phyloP scores from a whole-genome alignment of 2,113 vertebrate species.

The Clarias gariepinus region DNA sequence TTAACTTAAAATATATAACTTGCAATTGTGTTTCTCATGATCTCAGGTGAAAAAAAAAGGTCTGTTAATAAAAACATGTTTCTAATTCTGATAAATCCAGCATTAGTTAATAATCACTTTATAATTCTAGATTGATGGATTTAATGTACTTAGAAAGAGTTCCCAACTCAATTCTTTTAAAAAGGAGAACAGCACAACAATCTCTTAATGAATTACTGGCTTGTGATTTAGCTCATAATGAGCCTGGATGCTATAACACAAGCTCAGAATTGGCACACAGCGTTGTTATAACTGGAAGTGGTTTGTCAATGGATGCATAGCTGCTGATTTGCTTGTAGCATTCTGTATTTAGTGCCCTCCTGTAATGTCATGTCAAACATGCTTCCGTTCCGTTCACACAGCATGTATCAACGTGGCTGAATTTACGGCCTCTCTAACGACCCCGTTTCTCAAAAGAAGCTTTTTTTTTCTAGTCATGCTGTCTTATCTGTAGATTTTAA shows the following conservation, averaged over 20 bases:
- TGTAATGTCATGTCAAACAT: constrained; percentile 39
- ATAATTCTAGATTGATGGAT: no score
- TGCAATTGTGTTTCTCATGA: not conserved
- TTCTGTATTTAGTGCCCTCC: not conserved
- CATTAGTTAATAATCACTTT: not conserved
- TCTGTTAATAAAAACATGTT: not conserved
- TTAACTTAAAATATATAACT: no score
- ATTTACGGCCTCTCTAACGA: constrained; percentile 48
- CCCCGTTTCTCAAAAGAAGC: constrained; percentile 41
- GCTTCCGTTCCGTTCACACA: constrained; percentile 36
- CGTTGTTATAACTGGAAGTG: constrained; percentile 12
- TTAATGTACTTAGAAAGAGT: not conserved
- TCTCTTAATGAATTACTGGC: not conserved
- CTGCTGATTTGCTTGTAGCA: constrained; percentile 21
- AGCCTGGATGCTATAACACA: not conserved
- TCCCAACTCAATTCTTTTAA: no score
- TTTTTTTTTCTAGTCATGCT: constrained; percentile 45
- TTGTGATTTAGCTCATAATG: not conserved
- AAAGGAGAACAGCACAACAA: not conserved
- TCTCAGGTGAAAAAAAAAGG: not conserved
- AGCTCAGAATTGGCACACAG: not conserved
- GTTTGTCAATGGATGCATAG: constrained; percentile 17
- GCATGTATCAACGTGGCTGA: constrained; percentile 44
- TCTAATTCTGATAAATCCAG: not conserved
- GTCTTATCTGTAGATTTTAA: constrained; percentile 55